Base-by-base conservation (phyloP, 64 coral and sea anemone genomes). In the Porites lutea region DNA sequence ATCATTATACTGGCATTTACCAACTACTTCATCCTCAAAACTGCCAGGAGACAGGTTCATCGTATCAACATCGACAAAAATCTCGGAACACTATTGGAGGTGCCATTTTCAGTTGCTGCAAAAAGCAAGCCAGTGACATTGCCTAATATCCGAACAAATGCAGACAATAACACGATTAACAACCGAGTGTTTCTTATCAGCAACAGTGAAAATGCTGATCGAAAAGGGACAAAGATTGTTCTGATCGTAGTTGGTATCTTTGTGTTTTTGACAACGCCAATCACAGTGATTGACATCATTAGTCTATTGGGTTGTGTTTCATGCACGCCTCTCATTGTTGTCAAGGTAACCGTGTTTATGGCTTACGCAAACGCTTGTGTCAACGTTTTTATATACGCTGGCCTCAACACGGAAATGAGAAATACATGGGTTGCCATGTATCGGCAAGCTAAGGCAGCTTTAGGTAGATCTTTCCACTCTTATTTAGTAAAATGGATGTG, bases 11-110 rank as follows among this genome's bases (percentile, higher is more conserved):
- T 97, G 15, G 83, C 61, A 3, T 64, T 93, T 4, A 97, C 95
- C 20, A 97, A 97, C 71, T 59, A 94, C 57, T 97, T 87, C 10
- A 94, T 97, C 59, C 67, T 97, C 27, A 97, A 60, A 60, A 97
- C 95, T 54, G 92, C 95, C 19, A 88, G 82, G 20, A 85, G 81
- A 16, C 95, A 97, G 50, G 91, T 97, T 15, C 92, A 75, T 3
- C 75, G 76, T 15, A 97, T 97, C 5, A 83, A 94, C 50, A 70
- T 94, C 20, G 52, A 20, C 62, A 15, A 48, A 52, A 13, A 47
- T n/a, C 81, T 14, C 14, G 63, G 5, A 68, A 21, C 23, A 10
- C 13, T n/a, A 18, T 11, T 84, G 47, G 16, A 84, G 47, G 14
- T 44, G 15, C 61, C 81, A 66, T 67, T 48, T 84, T 49, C 62